Conservation (phyloP, 1,140 invertebrate genomes). For the Euschistus heros region DNA sequence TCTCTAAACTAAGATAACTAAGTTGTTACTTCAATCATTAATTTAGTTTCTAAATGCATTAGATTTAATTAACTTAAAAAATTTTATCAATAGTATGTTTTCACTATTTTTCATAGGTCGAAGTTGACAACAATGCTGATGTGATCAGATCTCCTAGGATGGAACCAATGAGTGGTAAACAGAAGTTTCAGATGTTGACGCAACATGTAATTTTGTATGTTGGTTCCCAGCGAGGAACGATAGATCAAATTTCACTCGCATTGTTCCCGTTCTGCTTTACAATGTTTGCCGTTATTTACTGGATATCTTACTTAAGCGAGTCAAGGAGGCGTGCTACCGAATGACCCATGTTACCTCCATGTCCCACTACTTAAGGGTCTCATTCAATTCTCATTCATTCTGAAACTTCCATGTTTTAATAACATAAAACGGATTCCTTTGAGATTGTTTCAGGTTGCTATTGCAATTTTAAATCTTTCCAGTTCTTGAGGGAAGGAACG, state of each 20-base stretch:
- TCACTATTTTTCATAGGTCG: constrained; percentile 11
- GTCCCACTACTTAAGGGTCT: neutral
- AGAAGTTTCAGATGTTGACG: constrained; percentile 36
- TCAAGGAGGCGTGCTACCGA: constrained; percentile 34
- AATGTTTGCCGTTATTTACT: constrained; percentile 54
- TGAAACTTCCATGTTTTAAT: too few species aligned
- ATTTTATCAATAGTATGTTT: too few species aligned
- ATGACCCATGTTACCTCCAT: constrained; percentile 7
- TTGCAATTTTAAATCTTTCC: too few species aligned
- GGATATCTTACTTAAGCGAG: constrained; percentile 52
- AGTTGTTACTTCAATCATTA: too few species aligned
- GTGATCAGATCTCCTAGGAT: neutral
- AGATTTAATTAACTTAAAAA: too few species aligned
- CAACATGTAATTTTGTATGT: constrained; percentile 44
- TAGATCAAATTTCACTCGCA: constrained; percentile 48
- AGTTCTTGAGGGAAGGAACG: too few species aligned
- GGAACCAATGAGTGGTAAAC: constrained; percentile 16
- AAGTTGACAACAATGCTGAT: constrained; percentile 20
- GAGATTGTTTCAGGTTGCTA: too few species aligned
- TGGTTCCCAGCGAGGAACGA: constrained; percentile 43
- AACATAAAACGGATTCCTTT: too few species aligned
- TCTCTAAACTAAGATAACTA: too few species aligned
- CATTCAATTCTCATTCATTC: neutral
- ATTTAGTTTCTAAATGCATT: too few species aligned
- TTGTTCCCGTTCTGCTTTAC: constrained; percentile 57